Evolutionary conservation across 1,140 invertebrate species (phyloP), one percentile per base, ranked within the genome.

Genomic region (Drosophila sucinea): DNA sequence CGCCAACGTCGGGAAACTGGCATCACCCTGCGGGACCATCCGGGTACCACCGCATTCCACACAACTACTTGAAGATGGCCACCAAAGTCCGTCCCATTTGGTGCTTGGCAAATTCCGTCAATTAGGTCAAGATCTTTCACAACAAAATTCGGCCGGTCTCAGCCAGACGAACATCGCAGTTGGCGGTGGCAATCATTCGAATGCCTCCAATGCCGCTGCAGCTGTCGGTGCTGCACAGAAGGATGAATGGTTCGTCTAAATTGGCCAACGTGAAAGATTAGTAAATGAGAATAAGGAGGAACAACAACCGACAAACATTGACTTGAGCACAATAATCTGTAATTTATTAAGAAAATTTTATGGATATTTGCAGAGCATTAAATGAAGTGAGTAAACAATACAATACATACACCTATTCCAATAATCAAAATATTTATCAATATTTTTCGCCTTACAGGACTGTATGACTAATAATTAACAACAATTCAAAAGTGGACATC

Each of bases 11-110:
- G 96, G 96, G 96, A 97, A 97, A 97, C 96, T 97, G 95, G 96
- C 95, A 94, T 95, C 96, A 95, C 96, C 96, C 96, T 97, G 96
- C 95, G 96, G 96, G 96, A 96, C 96, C 94, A 94, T 94, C 94
- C 94, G 95, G 95, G 95, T 94, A 93, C 93, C 93, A 93, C 93
- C 93, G 93, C 93, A 92, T 90, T 86, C 90, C 85, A 91, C 90
- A 81, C 90, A 92, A 83, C 61, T 91, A 89, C 83, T 87, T 91
- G 91, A 92, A 92, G 91, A 92, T 92, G 91, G 89, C 90, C 91
- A 92, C 89, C 90, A 92, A 92, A 92, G 91, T 92, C 91, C 91
- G 91, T 92, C 91, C 90, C 91, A 92, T 92, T 91, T 92, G 89
- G 91, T 91, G 90, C 90, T 91, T 91, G 84, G 90, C 85, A 92